These are phyloP conservation scores for Belonocnema kinseyi DNA, from an alignment of 1,140 invertebrate genomes.

Conservation along the genomic window DNA sequence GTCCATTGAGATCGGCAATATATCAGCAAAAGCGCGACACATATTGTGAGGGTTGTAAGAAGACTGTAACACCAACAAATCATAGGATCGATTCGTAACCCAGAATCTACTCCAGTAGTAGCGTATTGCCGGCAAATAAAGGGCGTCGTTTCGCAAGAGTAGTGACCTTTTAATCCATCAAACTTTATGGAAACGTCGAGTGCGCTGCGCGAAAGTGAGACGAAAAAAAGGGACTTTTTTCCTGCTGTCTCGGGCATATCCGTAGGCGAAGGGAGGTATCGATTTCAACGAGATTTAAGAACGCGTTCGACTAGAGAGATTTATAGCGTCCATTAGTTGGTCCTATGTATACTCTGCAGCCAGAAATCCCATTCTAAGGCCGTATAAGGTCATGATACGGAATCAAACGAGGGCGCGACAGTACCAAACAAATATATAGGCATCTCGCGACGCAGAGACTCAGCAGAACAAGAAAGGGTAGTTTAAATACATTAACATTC, in stretches of 20 bases:
- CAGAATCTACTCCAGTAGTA: background rate
- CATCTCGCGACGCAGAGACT: constrained; percentile 6
- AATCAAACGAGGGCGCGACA: constrained; percentile 45
- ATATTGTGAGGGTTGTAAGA: constrained; percentile 29
- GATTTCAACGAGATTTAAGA: constrained; percentile 56
- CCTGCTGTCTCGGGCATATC: constrained; percentile 23
- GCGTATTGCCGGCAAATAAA: constrained; percentile 31
- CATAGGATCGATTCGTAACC: constrained; percentile 22
- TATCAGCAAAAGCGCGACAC: background rate
- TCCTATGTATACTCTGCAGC: constrained; percentile 50
- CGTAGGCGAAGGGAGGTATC: constrained; percentile 48
- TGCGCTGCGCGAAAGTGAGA: constrained; percentile 10
- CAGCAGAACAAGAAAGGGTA: constrained; percentile 34
- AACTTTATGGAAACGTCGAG: constrained; percentile 30
- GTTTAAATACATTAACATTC: constrained; percentile 43
- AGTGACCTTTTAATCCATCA: constrained; percentile 31
- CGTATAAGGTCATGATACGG: constrained; percentile 54
- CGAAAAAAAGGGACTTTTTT: constrained; percentile 19
- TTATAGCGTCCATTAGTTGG: constrained; percentile 58
- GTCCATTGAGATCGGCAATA: too few relatives aligned
- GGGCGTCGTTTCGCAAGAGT: constrained; percentile 23
- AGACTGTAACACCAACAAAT: constrained; percentile 28
- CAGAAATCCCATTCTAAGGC: constrained; percentile 50
- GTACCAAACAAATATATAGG: constrained; percentile 40
- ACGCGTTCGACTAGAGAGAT: constrained; percentile 52